These are phyloP conservation scores for Mormyrus lacerda DNA, from an alignment of 2,113 vertebrate species.

Conservation along the genomic window DNA sequence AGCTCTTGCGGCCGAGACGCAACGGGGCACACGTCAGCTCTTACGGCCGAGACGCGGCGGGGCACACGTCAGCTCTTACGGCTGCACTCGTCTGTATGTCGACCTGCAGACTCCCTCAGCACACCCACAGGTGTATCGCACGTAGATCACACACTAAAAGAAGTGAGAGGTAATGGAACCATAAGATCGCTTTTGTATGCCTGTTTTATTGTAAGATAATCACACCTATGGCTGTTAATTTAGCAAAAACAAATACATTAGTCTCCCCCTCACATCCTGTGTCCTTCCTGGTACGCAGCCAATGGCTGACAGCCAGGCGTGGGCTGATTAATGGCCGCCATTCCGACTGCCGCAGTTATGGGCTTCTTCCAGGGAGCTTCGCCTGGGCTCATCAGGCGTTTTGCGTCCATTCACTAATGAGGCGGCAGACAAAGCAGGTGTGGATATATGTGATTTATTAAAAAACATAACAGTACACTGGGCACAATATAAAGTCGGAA, in stretches of 20 bases:
- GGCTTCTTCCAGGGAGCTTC: not conserved
- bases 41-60: too few species aligned
- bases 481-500: conserved; percentile 15
- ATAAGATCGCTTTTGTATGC: not conserved
- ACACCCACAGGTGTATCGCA: not conserved
- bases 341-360: not conserved
- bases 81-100: not conserved
- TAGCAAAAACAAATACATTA: not conserved
- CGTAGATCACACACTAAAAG: not conserved
- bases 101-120: not conserved
- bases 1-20: not conserved
- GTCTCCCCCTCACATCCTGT: not conserved
- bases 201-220: not conserved
- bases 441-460: not conserved
- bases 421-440: not conserved
- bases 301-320: not conserved
- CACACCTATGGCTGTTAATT: not conserved
- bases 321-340: not conserved
- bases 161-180: too few species aligned
- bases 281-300: not conserved
- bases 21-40: not conserved
- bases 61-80: not conserved
- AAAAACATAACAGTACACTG: conserved; percentile 12
- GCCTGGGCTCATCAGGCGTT: not conserved
- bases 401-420: not conserved